Evolutionary conservation across 2,888 invertebrate species (phyloP).

Genomic region (Romanomermis culicivorax): DNA sequence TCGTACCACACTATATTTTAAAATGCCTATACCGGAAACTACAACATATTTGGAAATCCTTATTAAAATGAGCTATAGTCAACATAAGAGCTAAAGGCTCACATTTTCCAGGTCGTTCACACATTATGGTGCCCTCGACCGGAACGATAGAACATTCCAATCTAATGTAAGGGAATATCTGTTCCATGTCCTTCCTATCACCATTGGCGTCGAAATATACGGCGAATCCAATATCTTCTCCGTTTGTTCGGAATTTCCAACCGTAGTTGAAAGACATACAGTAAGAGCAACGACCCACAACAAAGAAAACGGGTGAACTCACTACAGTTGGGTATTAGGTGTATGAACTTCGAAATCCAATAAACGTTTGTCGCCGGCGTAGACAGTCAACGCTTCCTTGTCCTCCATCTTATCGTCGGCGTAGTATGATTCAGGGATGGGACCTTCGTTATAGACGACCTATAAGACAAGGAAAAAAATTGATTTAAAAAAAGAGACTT

Average conservation of each 20-base stretch:
- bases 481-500: too few relatives aligned
- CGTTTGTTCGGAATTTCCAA: conserved; percentile 26
- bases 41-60: too few relatives aligned
- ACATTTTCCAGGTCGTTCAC: conserved; percentile 23
- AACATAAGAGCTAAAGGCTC: too few relatives aligned
- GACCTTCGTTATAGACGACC: conserved; percentile 22
- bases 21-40: too few relatives aligned
- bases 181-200: conserved; percentile 22
- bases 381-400: conserved; percentile 25
- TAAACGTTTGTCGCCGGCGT: conserved; percentile 26
- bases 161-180: conserved; percentile 25
- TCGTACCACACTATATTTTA: too few relatives aligned
- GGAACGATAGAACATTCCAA: conserved; percentile 26
- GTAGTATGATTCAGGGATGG: conserved; percentile 24
- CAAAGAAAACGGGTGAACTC: conserved; percentile 3
- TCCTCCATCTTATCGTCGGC: conserved; percentile 20
- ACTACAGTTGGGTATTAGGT: conserved; percentile 18
- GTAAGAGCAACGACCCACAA: too few relatives aligned
- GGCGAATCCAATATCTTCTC: conserved; percentile 27
- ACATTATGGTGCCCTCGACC: conserved; percentile 20
- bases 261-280: conserved; percentile 13
- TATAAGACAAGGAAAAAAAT: too few relatives aligned
- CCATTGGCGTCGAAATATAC: conserved; percentile 19
- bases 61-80: too few relatives aligned
- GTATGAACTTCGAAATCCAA: conserved; percentile 22